Evolutionary conservation across 2,113 vertebrate species (phyloP), one percentile per base, ranked within the genome.

Genomic region (Apeltes quadracus): DNA sequence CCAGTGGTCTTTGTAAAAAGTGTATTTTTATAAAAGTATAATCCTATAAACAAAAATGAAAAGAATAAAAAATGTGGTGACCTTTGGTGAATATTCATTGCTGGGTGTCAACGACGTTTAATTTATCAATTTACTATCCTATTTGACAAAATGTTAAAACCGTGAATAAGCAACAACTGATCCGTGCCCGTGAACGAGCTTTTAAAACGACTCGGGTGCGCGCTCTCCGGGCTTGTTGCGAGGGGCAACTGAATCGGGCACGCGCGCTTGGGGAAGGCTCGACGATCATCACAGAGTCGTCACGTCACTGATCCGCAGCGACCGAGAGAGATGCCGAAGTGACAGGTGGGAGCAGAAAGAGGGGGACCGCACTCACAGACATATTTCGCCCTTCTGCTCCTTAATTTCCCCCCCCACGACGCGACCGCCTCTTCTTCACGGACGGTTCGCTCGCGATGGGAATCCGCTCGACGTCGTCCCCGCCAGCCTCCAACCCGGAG

Each of bases 291-390:
- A 72, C 72, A 68, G 75, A 75, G 63, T 48, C 83, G 84, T 88
- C 84, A 84, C 93, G 90, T 93, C 93, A 90, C 91, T 90, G 91
- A 91, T 92, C 93, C 87, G 93, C 93, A 92, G 92, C 89, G 88
- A 81, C 57, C 74, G 83, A 84, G 51, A 71, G 86, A 91, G 92
- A 94, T 94, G 93, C 91, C 88, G 92, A 89, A 89, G 89, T 92
- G 93, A 91, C 90, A 89, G 84, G 84, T 80, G 76, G 88, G 80
- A 89, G 86, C 85, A 90, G 80, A 87, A 85, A 78, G 72, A 71
- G 14, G 22, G 50, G 50, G 73, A 76, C 48, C 81, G 14, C 61
- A 3, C 36, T 32, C 61, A 14, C 61, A 16, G 41, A 75, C 76
- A 58, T 56, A 62, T 63, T 65, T 15, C 61, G 46, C 29, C 54